Conservation (phyloP, 2,888 invertebrate genomes). For the Drosophila niveifrons region DNA sequence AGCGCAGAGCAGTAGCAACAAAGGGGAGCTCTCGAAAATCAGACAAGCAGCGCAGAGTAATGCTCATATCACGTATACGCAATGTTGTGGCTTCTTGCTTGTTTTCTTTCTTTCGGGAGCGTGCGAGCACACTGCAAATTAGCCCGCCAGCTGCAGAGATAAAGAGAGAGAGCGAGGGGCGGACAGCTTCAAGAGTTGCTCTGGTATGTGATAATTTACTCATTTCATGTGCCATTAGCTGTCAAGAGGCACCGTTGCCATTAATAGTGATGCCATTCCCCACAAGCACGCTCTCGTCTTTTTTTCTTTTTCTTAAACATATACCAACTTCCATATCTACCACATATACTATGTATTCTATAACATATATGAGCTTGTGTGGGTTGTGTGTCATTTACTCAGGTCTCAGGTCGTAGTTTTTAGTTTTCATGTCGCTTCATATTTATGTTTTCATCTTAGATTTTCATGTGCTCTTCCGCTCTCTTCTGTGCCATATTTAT, state of each 20-base stretch:
- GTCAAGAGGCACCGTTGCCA: conserved; percentile 58
- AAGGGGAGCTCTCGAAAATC: conserved; percentile 29
- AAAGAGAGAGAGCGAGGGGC: neutral
- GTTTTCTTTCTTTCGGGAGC: conserved; percentile 58
- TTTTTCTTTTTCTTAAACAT: neutral
- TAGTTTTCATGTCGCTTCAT: conserved; percentile 53
- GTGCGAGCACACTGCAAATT: conserved; percentile 68
- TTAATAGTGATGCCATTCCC: conserved; percentile 33
- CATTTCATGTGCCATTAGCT: conserved; percentile 81
- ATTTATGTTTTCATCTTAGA: conserved; percentile 63
- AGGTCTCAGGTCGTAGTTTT: conserved; percentile 9
- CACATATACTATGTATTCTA: conserved; percentile 3
- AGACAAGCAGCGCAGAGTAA: conserved; percentile 49
- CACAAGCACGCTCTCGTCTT: neutral
- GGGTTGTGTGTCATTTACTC: conserved; percentile 17
- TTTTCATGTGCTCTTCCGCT: conserved; percentile 29
- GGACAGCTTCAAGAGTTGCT: conserved; percentile 20
- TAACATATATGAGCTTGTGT: neutral
- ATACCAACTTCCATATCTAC: neutral
- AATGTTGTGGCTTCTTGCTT: conserved; percentile 77
- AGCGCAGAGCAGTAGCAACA: no score
- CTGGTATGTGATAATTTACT: conserved; percentile 75
- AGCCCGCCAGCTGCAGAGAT: conserved; percentile 49
- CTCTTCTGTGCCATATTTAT: conserved; percentile 58
- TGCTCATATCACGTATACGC: conserved; percentile 78